Evolutionary conservation across 2,113 vertebrate genomes (phyloP), one percentile per base, ranked within the genome.

Genomic region (Mixornis gularis): DNA sequence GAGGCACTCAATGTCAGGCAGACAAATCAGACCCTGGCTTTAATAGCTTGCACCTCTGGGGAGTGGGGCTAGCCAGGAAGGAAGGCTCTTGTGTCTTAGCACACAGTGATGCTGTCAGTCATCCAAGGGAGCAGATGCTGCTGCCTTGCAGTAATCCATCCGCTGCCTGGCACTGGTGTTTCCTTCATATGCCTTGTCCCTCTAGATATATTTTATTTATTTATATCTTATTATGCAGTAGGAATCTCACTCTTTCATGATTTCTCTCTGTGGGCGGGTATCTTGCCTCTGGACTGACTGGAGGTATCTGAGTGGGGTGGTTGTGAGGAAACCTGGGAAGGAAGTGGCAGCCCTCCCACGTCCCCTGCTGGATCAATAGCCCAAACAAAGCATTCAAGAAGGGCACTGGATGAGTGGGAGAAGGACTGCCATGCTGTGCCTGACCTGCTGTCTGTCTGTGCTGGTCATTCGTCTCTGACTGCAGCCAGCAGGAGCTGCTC

Each of bases 121-220:
- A 95, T 91, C 88, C 86, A 82, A 46, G 79, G 72, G 91, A 91
- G 41, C 78, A 74, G 51, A 94, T 92, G 86, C 90, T 76, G 79
- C 78, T 2, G 26, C 69, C 93, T 70, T 90, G 77, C 85, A 82
- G 69, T 85, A 89, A 94, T 89, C 73, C 40, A 36, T 73, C 83
- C 40, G 0, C 83, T 89, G 85, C 90, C 80, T 79, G 62, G 71
- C 80, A 93, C 87, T 92, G 71, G 63, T 92, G 71, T 89, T 95
- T 83, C 72, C 80, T 92, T 94, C 55, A 19, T 52, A 63, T 62
- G 69, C 79, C 70, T 92, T 90, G 89, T 89, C 82, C 56, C 90
- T 91, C 68, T 49, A 11, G 63, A 55, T 72, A 55, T 89, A 78
- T 83, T 97, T 96, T 95, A 95, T 95, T 92, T 94, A 89, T 91